Percentiles rank a stretch among this genome's conserved stretches.
Conservation (phyloP, 2,888 invertebrate species). For the Dicyrtomina minuta region DNA sequence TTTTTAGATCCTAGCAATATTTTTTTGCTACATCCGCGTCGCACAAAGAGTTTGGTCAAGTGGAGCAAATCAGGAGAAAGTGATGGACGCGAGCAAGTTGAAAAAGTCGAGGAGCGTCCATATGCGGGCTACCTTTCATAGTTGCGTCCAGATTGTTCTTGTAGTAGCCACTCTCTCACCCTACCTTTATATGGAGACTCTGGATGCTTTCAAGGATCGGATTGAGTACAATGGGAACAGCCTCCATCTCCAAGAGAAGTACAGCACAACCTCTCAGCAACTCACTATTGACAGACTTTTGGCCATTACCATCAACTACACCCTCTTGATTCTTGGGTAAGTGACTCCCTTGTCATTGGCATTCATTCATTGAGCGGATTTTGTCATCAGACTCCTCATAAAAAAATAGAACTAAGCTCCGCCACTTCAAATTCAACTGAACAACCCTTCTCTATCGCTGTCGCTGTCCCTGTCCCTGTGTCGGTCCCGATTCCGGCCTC, state of each 20-base stretch:
- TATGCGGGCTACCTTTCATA: slow-evolving; percentile 49
- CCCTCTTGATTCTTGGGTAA: slow-evolving; percentile 49
- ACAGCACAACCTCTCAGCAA: neutral
- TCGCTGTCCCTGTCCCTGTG: no score
- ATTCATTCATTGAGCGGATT: neutral
- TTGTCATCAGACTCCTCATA: no score
- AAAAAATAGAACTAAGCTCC: no score
- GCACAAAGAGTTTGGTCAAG: slow-evolving; percentile 50
- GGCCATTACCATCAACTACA: slow-evolving; percentile 49
- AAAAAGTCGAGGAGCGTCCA: slow-evolving; percentile 49
- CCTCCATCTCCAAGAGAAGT: neutral
- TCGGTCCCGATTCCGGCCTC: no score
- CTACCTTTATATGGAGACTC: slow-evolving; percentile 48
- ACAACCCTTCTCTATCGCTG: slow-evolving; percentile 7
- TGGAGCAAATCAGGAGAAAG: slow-evolving; percentile 46
- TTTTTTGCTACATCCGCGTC: slow-evolving; percentile 51
- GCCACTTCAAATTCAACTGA: neutral
- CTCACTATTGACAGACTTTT: slow-evolving; percentile 36
- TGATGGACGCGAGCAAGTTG: slow-evolving; percentile 47
- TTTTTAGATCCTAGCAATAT: slow-evolving; percentile 40
- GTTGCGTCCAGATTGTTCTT: slow-evolving; percentile 49
- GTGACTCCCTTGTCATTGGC: slow-evolving; percentile 19
- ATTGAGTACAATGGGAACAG: slow-evolving; percentile 11
- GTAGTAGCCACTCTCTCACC: slow-evolving; percentile 46
- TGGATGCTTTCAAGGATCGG: slow-evolving; percentile 37